A percentile compares a stretch with the other conserved stretches of the same genome.
These are phyloP conservation scores for Eledona agricola DNA, from an alignment of 2,888 invertebrate species.

Conservation along the genomic window DNA sequence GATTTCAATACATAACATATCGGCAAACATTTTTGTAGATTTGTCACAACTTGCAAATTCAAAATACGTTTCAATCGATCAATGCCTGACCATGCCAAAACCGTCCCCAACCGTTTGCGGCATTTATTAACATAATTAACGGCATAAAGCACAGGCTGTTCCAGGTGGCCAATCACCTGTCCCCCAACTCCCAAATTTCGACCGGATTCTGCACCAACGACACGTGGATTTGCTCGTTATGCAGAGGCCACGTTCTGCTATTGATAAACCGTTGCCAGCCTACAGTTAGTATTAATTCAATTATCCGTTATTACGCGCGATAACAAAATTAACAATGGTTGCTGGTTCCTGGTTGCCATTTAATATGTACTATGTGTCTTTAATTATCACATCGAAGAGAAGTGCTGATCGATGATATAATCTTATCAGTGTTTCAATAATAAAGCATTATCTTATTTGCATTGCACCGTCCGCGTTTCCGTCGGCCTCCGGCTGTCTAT, in stretches of 20 bases:
- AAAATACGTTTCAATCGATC: conserved; percentile 13
- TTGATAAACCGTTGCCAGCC: conserved; percentile 13
- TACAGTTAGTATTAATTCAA: conserved; percentile 17
- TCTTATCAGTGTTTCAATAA: conserved; percentile 21
- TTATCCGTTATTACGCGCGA: conserved; percentile 15
- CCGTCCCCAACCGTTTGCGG: conserved; percentile 15
- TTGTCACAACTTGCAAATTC: no score
- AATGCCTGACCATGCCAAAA: conserved; percentile 12
- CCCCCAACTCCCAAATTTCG: conserved; percentile 6
- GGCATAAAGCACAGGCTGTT: conserved; percentile 24
- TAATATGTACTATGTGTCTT: no score
- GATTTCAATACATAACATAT: no score
- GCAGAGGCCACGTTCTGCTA: conserved; percentile 14
- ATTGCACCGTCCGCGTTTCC: conserved; percentile 5
- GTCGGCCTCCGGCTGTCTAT: no score
- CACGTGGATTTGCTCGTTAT: conserved; percentile 6
- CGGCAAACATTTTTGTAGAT: no score
- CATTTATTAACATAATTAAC: conserved; percentile 21
- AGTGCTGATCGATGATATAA: no score
- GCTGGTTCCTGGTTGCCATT: conserved; percentile 5
- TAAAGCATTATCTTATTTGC: conserved; percentile 23
- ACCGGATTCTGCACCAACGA: neutral
- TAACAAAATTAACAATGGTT: conserved; percentile 20
- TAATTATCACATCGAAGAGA: no score
- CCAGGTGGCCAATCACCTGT: conserved; percentile 9